phyloP scores from a whole-genome alignment of 2,797 vertebrate genomes.

The Periparus ater region DNA sequence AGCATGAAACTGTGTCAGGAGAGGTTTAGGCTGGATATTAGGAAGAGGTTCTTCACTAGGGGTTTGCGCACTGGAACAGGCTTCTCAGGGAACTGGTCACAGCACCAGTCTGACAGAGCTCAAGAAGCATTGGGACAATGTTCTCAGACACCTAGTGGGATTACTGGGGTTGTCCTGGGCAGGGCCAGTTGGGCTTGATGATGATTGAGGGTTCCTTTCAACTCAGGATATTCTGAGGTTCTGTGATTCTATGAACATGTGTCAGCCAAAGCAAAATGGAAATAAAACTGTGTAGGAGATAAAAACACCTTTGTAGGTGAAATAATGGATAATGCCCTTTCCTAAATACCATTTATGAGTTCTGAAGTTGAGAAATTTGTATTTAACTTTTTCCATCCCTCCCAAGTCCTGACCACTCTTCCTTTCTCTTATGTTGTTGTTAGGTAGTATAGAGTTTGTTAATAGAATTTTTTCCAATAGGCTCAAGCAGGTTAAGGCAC shows the following conservation, averaged over 20 bases:
- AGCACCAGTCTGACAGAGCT: not conserved
- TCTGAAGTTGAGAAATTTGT: not conserved
- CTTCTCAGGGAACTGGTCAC: not conserved
- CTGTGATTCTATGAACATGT: not conserved
- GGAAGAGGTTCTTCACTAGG: not conserved
- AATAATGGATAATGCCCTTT: not conserved
- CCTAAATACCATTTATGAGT: not conserved
- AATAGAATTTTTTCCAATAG: not conserved
- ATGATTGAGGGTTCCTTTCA: not conserved
- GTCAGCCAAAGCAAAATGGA: not conserved
- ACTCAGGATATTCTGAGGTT: not conserved
- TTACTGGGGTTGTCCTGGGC: not conserved
- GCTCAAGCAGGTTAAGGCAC: not conserved
- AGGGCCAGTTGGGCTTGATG: not conserved
- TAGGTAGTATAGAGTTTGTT: not conserved
- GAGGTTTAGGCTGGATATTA: not conserved
- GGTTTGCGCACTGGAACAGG: not conserved
- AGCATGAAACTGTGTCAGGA: not conserved
- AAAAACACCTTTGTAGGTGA: not conserved
- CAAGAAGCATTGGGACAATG: not conserved
- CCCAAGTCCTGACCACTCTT: not conserved
- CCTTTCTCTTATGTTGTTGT: not conserved
- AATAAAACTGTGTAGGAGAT: not conserved
- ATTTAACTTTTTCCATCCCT: not conserved
- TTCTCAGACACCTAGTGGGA: not conserved